Base-by-base conservation (phyloP, 1,140 invertebrate genomes). In the Monochamus saltuarius region DNA sequence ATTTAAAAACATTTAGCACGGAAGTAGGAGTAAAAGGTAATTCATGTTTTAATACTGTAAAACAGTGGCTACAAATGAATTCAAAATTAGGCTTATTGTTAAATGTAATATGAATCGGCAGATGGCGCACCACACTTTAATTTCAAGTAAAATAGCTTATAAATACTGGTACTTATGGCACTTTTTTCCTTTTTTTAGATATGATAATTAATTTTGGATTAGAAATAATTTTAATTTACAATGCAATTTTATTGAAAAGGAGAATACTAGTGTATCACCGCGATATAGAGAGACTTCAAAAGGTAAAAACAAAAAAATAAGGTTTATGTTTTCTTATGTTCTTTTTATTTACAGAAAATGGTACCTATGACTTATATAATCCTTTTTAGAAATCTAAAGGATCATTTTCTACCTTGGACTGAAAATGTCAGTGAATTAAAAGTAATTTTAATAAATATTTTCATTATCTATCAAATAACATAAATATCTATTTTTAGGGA, bases 221-320 rank as follows among this genome's bases (percentile, higher is more conserved):
- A 34, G 61, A 69, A 56, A 60, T 66, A 40, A 62, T 69, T 49
- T 60, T 69, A 40, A 59, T 69, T 19, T 69, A 59, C 39, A 59
- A 37, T 51, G 61, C 56, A 14, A 22, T 69, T n/a, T 59, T 69
- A 13, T 59, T 69, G 19, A 69, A 69, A 37, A 66, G 59, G 50
- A 35, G 64, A 8, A 42, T 66, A 14, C 49, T 69, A 50, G 37
- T 66, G 9, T 69, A 62, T 53, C 54, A 64, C 38, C 2, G 16
- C n/a, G 50, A 60, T 46, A 16, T 59, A 47, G 40, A 39, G 29
- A 14, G 10, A 40, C 38, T 69, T 17, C 43, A 59, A 49, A 59
- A 59, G 61, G 62, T 64, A 62, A 45, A 11, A n/a, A n/a, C n/a
- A n/a, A n/a, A 39, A 47, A 14, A 45, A 39, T 7, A 43, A 29